Conservation (phyloP, 2,888 invertebrate species). For the Pandemis corylana region DNA sequence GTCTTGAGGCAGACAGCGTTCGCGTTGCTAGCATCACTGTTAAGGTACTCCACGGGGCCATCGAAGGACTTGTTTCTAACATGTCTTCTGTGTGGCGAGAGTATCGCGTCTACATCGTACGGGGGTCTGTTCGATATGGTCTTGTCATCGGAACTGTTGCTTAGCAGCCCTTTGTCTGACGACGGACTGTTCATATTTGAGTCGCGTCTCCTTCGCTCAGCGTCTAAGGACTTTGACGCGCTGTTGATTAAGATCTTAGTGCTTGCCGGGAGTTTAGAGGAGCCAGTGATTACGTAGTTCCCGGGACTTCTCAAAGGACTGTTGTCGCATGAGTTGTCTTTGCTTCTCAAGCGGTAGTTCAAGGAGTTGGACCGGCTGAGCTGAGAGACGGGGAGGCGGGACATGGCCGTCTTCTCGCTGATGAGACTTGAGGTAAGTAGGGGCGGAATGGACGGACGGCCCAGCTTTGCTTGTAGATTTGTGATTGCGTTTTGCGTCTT, state of each 20-base stretch:
- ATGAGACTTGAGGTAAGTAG: conserved; percentile 75
- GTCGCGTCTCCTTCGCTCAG: conserved; percentile 64
- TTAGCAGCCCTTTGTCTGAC: conserved; percentile 67
- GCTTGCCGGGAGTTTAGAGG: conserved; percentile 67
- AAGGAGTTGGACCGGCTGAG: conserved; percentile 79
- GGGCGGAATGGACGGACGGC: conserved; percentile 64
- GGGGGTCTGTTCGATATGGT: conserved; percentile 74
- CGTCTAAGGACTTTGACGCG: conserved; percentile 75
- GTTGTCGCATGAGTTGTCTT: conserved; percentile 71
- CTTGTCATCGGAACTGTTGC: conserved; percentile 80
- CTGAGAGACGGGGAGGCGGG: conserved; percentile 77
- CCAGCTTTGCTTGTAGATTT: conserved; percentile 85
- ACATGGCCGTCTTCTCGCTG: conserved; percentile 77
- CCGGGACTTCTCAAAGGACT: conserved; percentile 79
- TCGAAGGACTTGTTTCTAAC: conserved; percentile 83
- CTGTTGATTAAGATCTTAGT: conserved; percentile 68
- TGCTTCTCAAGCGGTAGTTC: conserved; percentile 75
- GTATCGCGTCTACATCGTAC: conserved; percentile 68
- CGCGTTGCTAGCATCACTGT: conserved; percentile 72
- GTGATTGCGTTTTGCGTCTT: conserved; percentile 87
- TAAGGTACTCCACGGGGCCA: conserved; percentile 68
- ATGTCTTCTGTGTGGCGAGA: conserved; percentile 82
- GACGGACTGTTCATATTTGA: conserved; percentile 78
- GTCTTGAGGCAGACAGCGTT: conserved; percentile 73
- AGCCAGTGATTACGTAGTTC: conserved; percentile 79